Percentiles rank a stretch among this genome's conserved stretches.
These are phyloP conservation scores for Silurus lanzhouensis DNA, from an alignment of 2,797 vertebrate species.

Conservation along the genomic window DNA sequence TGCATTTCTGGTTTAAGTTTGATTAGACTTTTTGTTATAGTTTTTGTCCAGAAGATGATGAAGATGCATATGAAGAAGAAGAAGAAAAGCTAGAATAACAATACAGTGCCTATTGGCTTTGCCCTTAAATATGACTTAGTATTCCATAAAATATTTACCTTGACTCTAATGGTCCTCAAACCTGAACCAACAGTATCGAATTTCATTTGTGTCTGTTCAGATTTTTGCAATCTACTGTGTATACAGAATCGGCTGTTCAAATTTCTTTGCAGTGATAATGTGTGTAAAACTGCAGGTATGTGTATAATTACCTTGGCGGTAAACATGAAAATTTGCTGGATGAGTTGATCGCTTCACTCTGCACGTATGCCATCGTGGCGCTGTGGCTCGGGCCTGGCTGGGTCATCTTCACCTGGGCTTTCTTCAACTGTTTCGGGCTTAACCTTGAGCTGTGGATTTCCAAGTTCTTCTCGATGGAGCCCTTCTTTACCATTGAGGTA, in stretches of 20 bases:
- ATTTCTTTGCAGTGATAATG: not conserved
- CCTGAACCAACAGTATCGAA: not conserved
- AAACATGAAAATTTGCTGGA: slow-evolving; percentile 82
- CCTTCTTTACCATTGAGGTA: slow-evolving; percentile 86
- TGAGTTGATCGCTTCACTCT: slow-evolving; percentile 84
- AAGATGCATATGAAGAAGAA: too few species aligned
- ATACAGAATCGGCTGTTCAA: not conserved
- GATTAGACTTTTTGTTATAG: too few species aligned
- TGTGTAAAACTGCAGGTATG: slow-evolving; percentile 77
- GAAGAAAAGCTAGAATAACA: too few species aligned
- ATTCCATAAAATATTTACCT: not conserved
- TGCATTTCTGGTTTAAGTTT: too few species aligned
- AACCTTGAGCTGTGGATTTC: slow-evolving; percentile 95
- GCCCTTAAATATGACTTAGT: not conserved
- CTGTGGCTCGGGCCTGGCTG: slow-evolving; percentile 92
- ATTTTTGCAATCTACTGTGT: not conserved
- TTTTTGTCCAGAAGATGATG: too few species aligned
- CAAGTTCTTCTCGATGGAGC: slow-evolving; percentile 83
- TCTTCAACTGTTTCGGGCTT: slow-evolving; percentile 93
- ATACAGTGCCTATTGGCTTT: too few species aligned
- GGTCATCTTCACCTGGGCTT: slow-evolving; percentile 88
- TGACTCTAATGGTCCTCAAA: not conserved
- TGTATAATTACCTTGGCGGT: slow-evolving; percentile 88
- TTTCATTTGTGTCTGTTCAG: not conserved
- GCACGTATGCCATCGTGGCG: slow-evolving; percentile 84